Evolutionary conservation across 2,888 invertebrate species (phyloP), one percentile per base, ranked within the genome.

Genomic region (Himalopsyche anomala): DNA sequence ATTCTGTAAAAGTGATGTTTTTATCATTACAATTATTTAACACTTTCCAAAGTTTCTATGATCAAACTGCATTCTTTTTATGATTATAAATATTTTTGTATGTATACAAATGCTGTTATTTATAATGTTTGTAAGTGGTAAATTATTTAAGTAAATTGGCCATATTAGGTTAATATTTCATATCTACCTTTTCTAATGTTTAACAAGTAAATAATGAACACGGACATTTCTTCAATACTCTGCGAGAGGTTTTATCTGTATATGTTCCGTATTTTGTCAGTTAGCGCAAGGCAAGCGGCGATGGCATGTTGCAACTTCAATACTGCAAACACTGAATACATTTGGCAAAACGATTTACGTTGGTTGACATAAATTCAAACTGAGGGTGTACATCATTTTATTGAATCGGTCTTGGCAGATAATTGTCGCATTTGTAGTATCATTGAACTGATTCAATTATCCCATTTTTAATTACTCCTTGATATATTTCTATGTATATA

Each of bases 111-210:
- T 12, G 11, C 36, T 54, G n/a, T 55, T 82, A 36, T 82, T 3
- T 51, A 12, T n/a, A 28, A 12, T 82, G 8, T 5, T 28, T 55
- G 36, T 80, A 55, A 84, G 84, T 80, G 84, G 42, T 80, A 80
- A 83, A 84, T 86, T 79, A 83, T 81, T 81, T 79, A 51, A 56
- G 80, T 86, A 83, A 83, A 84, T 86, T 81, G 86, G 86, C 86
- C 86, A 86, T 86, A 86, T 84, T 86, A 86, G 86, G 81, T 81
- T 84, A 86, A 84, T 79, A 81, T 28, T 81, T 85, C 56, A 69
- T 55, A 62, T 83, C 51, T 80, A 42, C 38, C 69, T 28, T 42
- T 79, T 62, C 62, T 42, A 45, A 51, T 51, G 40, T 80, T 84
- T 55, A 80, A 84, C 40, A 42, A 55, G 54, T 74, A 19, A 36